These are phyloP conservation scores for Chironomus tepperi DNA, from an alignment of 1,140 invertebrate species.

Conservation along the genomic window DNA sequence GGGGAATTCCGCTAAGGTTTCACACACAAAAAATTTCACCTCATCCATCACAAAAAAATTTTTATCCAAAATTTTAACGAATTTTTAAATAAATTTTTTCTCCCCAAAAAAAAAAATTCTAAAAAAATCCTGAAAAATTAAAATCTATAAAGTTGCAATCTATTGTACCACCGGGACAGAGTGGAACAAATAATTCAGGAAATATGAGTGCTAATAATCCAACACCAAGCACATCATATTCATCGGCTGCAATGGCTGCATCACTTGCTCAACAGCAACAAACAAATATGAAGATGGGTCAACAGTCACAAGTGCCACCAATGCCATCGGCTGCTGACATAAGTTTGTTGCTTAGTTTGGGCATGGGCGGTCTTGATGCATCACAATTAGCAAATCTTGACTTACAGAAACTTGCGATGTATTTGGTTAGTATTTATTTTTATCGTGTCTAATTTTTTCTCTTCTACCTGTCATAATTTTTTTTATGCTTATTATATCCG, in stretches of 20 bases:
- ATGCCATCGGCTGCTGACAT: conserved; percentile 40
- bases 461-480: not conserved
- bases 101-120: not conserved
- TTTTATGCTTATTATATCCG: not conserved
- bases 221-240: conserved; percentile 2
- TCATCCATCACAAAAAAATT: not conserved
- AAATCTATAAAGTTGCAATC: not conserved
- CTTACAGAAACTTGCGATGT: conserved; percentile 62
- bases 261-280: conserved; percentile 29
- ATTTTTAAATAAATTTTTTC: conserved; percentile 12
- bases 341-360: conserved; percentile 34
- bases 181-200: not conserved
- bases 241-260: not conserved
- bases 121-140: not conserved
- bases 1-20: too few relatives aligned
- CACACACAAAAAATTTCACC: not conserved
- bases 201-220: conserved; percentile 13
- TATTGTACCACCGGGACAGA: conserved; percentile 4
- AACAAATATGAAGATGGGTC: conserved; percentile 29
- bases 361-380: conserved; percentile 43
- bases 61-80: not conserved
- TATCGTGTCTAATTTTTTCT: not conserved
- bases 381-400: conserved; percentile 50
- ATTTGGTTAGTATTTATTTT: conserved; percentile 53
- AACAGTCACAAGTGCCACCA: conserved; percentile 29